Base-by-base conservation (phyloP, 2,888 invertebrate genomes). In the Macropis europaea region DNA sequence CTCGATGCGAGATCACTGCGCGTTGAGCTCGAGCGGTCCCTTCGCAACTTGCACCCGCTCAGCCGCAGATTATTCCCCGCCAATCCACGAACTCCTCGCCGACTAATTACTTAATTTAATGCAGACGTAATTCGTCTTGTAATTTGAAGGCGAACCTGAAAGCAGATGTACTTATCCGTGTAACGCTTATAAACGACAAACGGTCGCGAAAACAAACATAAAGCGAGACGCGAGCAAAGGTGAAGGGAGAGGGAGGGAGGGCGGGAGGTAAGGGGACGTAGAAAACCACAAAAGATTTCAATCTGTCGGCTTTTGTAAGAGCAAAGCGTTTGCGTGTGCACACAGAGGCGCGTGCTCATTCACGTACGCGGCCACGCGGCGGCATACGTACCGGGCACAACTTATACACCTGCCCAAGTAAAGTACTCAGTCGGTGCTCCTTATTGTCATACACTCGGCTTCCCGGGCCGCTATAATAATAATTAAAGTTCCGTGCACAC, bases 401-500 rank as follows among this genome's bases (percentile, higher is more conserved):
- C 56, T 52, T 66, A 64, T 61, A 76, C 61, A 70, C 57, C 66
- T 62, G 78, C 42, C 42, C 50, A 57, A 61, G 64, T 43, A 66
- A 75, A 71, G 59, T 64, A 50, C 54, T 40, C 48, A 13, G 36
- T 24, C 62, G 73, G 53, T 64, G 59, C 63, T 69, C 66, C 56
- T 79, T 67, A 77, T 75, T 64, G 80, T 80, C 72, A 56, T 77
- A 75, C 64, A 66, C 67, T 63, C 42, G 56, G 50, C 53, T 38
- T 64, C 47, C 40, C 36, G 56, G 34, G 53, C 43, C 52, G 60
- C 61, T 66, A 77, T 82, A 82, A 85, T 82, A 81, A 86, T 84
- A 84, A 86, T 86, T 84, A 86, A 84, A 86, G 81, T 82, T 80
- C 81, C 77, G 82, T 70, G 82, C 82, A 82, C 79, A 86, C 84